phyloP scores from a whole-genome alignment of 2,113 vertebrate genomes.

The Lampris megalopsis region DNA sequence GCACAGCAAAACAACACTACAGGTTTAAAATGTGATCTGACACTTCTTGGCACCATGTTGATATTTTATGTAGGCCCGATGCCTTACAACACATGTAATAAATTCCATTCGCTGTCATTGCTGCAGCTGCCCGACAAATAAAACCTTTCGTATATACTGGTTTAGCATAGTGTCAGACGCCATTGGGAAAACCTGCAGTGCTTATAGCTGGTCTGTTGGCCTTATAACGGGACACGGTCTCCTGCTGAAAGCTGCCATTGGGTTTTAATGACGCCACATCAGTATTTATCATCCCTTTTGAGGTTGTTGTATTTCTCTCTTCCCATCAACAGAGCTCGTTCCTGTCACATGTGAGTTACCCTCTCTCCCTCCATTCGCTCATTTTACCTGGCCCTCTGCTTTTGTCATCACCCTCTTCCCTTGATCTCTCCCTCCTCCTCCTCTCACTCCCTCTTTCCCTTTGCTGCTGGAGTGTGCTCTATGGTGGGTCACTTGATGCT shows the following conservation, averaged over 20 bases:
- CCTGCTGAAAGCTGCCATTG: conserved; percentile 19
- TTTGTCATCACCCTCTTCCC: conserved; percentile 51
- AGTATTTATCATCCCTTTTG: conserved; percentile 63
- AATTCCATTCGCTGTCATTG: conserved; percentile 10
- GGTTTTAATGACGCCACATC: conserved; percentile 47
- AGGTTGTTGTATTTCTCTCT: conserved; percentile 79
- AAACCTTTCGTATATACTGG: conserved; percentile 7
- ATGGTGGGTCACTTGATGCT: conserved; percentile 58
- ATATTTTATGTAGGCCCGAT: conserved; percentile 11
- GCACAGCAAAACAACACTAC: conserved; percentile 15
- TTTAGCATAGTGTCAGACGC: conserved; percentile 1
- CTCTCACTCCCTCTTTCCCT: conserved; percentile 1
- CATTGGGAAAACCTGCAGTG: conserved; percentile 21
- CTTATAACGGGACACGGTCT: conserved; percentile 5
- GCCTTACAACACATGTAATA: background rate
- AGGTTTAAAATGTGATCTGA: conserved; percentile 5
- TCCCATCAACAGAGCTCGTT: conserved; percentile 82
- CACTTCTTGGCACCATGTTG: background rate
- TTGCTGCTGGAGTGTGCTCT: conserved; percentile 44
- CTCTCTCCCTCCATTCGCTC: conserved; percentile 64
- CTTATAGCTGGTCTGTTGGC: conserved; percentile 37
- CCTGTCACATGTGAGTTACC: conserved; percentile 88
- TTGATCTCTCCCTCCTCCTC: background rate
- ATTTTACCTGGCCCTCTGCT: conserved; percentile 60
- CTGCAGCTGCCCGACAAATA: conserved; percentile 3